These are phyloP conservation scores for Dryadula phaetusa DNA, from an alignment of 2,888 invertebrate genomes.

Conservation along the genomic window DNA sequence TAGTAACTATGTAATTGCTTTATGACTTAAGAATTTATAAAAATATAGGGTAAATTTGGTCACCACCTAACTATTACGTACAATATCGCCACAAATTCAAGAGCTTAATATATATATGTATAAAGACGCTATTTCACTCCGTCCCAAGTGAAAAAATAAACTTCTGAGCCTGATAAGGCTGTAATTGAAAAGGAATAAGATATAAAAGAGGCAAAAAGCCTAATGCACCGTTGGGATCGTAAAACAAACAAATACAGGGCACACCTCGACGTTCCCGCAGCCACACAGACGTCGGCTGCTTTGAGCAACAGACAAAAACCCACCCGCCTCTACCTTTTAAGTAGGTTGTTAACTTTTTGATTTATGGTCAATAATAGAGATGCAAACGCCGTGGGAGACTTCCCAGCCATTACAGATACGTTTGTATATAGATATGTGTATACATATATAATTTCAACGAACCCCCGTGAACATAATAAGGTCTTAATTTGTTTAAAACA, in stretches of 20 bases:
- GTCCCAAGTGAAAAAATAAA: constrained; percentile 54
- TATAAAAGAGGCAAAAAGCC: constrained; percentile 73
- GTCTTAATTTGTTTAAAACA: constrained; percentile 64
- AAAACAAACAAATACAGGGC: constrained; percentile 81
- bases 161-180: constrained; percentile 69
- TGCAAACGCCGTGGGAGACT: constrained; percentile 82
- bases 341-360: constrained; percentile 85
- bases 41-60: no score
- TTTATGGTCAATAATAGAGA: constrained; percentile 84
- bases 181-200: constrained; percentile 76
- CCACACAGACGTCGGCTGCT: constrained; percentile 74
- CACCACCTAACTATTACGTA: neutral
- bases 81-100: neutral
- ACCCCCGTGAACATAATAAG: constrained; percentile 78
- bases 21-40: no score
- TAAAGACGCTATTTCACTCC: constrained; percentile 40
- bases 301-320: constrained; percentile 81
- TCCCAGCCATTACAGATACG: constrained; percentile 67
- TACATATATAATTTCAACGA: constrained; percentile 77
- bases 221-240: constrained; percentile 81
- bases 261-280: constrained; percentile 66
- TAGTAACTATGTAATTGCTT: no score
- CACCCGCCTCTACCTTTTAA: constrained; percentile 80
- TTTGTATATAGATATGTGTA: neutral
- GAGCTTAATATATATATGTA: neutral